A percentile compares a stretch with the other conserved stretches of the same genome.
Evolutionary conservation across 2,113 vertebrate genomes (phyloP).

Genomic region (Fregata magnificens): DNA sequence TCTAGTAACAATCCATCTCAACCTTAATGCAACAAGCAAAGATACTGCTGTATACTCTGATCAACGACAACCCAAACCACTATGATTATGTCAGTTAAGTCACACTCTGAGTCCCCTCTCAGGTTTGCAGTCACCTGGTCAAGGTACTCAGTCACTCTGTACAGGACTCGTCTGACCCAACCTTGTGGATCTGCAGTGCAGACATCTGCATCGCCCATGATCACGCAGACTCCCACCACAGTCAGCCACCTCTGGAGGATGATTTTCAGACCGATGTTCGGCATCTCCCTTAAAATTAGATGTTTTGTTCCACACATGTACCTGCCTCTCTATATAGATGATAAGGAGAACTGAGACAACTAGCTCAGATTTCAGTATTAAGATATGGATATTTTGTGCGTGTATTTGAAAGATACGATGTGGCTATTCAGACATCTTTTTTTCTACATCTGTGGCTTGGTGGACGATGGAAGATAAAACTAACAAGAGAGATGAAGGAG

Average conservation of each 20-base stretch:
- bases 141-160: background rate
- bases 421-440: background rate
- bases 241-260: background rate
- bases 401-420: background rate
- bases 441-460: background rate
- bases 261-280: background rate
- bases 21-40: background rate
- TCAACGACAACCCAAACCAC: background rate
- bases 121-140: background rate
- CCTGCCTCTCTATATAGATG: background rate
- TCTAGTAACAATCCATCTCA: background rate
- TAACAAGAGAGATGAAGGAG: background rate
- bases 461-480: background rate
- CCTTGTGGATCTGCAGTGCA: background rate
- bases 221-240: fast-evolving
- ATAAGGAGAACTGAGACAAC: background rate
- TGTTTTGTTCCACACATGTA: background rate
- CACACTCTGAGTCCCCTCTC: background rate
- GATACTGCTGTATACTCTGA: background rate
- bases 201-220: fast-evolving
- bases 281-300: background rate
- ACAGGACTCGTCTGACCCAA: background rate
- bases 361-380: background rate
- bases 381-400: background rate
- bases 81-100: background rate